Base-by-base conservation (phyloP, 2,113 vertebrate species). In the Scytalopus superciliaris region DNA sequence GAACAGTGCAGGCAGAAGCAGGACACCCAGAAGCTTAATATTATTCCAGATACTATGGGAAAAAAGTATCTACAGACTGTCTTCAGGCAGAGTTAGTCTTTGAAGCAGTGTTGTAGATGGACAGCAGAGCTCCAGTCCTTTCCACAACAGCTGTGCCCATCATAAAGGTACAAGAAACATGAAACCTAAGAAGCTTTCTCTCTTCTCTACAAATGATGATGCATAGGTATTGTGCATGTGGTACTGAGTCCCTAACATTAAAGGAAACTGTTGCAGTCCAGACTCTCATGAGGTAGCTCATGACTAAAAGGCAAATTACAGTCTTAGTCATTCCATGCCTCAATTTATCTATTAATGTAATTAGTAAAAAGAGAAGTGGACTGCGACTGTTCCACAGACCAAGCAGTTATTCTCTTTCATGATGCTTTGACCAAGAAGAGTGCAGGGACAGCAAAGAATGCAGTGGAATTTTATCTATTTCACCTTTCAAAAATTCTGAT, bases 121-220 rank as follows among this genome's bases (percentile, higher is more conserved):
- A 33, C 49, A 82, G 44, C 27, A 76, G 49, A 72, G 4, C 16
- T 82, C 33, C 28, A 63, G 24, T 52, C 13, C 25, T 49, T 49
- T 52, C 35, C n/a, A 44, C 14, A 70, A 10, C 11, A 25, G 2
- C 24, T 75, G 44, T 72, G 5, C 19, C 6, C 5, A 44, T 11
- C 4, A 12, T 16, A 25, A 10, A 31, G 17, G 12, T 37, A 6
- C 31, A 80, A 42, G 27, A 44, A 10, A 19, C 0, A 2, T 4
- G 17, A 82, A 93, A 76, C 4, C 3, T 82, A 40, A 75, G 12
- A 62, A 73, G 2, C 5, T 53, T 87, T 74, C 15, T 60, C 10
- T 76, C 21, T 77, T 30, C 23, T 49, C n/a, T 59, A 40, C 76
- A 79, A 76, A 59, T 4, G 33, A 18, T 45, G 21, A 42, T 33